These are phyloP conservation scores for Campylomormyrus numenius DNA, from an alignment of 2,113 vertebrate species.

Conservation along the genomic window DNA sequence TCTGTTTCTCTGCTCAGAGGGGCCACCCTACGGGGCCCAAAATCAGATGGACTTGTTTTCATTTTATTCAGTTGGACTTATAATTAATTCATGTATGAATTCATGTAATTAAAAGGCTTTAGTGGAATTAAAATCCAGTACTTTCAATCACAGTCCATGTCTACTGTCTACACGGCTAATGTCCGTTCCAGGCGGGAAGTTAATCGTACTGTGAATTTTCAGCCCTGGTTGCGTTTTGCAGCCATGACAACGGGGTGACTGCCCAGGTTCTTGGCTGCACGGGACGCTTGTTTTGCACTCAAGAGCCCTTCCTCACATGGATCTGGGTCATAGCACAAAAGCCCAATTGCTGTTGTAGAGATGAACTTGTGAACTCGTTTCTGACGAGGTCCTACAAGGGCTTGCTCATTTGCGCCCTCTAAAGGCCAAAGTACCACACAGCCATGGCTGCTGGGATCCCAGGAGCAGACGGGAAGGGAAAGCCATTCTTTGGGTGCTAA, in stretches of 20 bases:
- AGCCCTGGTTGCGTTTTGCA: background rate
- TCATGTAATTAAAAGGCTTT: background rate
- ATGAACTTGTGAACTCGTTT: background rate
- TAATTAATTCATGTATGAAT: background rate
- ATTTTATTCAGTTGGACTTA: background rate
- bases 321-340: constrained; percentile 1
- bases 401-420: background rate
- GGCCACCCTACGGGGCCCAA: background rate
- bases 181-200: background rate
- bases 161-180: background rate
- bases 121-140: background rate
- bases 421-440: background rate
- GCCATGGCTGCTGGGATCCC: background rate
- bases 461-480: background rate
- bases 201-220: background rate
- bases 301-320: background rate
- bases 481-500: background rate
- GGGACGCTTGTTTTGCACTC: background rate
- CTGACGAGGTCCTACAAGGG: background rate
- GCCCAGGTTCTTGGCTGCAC: background rate
- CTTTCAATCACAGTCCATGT: background rate
- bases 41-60: background rate
- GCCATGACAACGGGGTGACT: background rate
- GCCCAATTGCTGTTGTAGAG: background rate
- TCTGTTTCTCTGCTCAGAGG: background rate